Evolutionary conservation across 2,888 invertebrate genomes (phyloP), one percentile per base, ranked within the genome.

Genomic region (Pristionchus entomophagus): DNA sequence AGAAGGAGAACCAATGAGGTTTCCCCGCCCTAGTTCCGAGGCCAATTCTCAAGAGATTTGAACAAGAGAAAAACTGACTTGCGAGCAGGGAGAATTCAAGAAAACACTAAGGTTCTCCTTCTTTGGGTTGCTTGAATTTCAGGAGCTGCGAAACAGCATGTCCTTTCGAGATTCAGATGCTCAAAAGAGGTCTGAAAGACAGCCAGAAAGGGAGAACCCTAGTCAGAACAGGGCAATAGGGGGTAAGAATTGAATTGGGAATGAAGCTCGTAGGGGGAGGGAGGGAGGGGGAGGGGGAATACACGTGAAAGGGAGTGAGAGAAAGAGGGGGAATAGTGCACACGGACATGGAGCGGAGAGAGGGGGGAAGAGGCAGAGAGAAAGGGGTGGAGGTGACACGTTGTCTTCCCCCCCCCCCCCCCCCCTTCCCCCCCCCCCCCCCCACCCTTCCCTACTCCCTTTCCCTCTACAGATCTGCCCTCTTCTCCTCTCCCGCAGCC

Each of bases 211-310:
- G 56, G 56, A 56, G 26, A 56, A n/a, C 26, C 56, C 56, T 56
- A 56, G 26, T 22, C 22, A 56, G n/a, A 26, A 56, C n/a, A 56
- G 56, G 26, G 56, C 22, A 26, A 56, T 56, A n/a, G n/a, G 56
- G 38, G 41, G 32, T 45, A 73, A 73, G 73, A 78, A 49, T 41
- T 78, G 77, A 78, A 78, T 78, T 26, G 26, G 77, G 77, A 49
- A 78, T 78, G 49, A 78, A 69, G 69, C 69, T 69, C 49, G 77
- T 45, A 78, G 26, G 22, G n/a, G n/a, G 77, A 65, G 49, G 38
- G 73, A 49, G 49, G 26, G 81, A 81, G 65, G 35, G 69, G n/a
- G 69, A 38, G 38, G 22, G 35, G 69, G 38, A 41, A 69, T 35
- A 69, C 69, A 69, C 65, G 19, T 32, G 65, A 65, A 17, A 38